phyloP scores from a whole-genome alignment of 2,888 invertebrate species.

The Colletes collaris region DNA sequence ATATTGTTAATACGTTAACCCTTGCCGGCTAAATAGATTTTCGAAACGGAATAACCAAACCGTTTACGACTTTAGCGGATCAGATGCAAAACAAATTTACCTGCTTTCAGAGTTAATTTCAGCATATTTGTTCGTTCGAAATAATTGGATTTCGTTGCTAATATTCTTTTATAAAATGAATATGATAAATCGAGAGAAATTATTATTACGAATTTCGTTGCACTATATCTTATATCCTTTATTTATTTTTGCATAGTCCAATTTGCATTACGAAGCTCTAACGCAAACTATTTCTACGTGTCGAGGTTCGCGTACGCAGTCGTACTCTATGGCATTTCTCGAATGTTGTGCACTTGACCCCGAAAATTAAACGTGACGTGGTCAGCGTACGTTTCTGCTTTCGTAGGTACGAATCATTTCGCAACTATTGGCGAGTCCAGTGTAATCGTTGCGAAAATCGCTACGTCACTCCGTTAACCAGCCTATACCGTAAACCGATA shows the following conservation, averaged over 20 bases:
- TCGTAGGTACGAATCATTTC: conserved; percentile 47
- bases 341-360: conserved; percentile 60
- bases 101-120: too few relatives aligned
- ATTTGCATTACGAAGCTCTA: neutral
- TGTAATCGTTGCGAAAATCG: conserved; percentile 47
- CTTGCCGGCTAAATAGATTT: neutral
- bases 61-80: neutral
- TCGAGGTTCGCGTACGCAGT: conserved; percentile 16
- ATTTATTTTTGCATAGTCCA: neutral
- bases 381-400: conserved; percentile 14
- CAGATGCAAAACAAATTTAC: neutral
- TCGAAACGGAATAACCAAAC: neutral
- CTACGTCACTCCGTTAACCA: conserved; percentile 46
- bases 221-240: too few relatives aligned
- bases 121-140: too few relatives aligned
- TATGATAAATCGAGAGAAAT: too few relatives aligned
- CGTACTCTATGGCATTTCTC: conserved; percentile 25
- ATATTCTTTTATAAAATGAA: too few relatives aligned
- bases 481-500: conserved; percentile 10
- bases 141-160: too few relatives aligned
- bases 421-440: conserved; percentile 36
- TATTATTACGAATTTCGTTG: too few relatives aligned
- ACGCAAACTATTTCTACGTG: conserved; percentile 3
- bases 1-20: neutral
- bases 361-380: conserved; percentile 58